Evolutionary conservation across 2,797 vertebrate genomes (phyloP), one percentile per base, ranked within the genome.

Genomic region (Potorous gilbertii): DNA sequence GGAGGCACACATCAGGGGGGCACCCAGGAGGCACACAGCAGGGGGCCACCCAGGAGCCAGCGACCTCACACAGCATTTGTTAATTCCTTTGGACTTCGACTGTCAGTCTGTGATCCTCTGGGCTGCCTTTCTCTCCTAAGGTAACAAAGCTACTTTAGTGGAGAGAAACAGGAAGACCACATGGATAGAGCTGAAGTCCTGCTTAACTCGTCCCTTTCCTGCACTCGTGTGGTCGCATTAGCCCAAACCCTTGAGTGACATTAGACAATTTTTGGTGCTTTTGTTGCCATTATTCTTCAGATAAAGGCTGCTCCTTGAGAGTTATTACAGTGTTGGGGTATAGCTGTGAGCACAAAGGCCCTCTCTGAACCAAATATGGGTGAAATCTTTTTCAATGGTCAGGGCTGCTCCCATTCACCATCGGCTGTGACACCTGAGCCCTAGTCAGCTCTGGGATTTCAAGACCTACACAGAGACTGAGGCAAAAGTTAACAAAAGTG

Each of bases 331-430:
- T 56, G 50, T 96, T 59, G 90, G 92, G 96, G 90, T 91, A 0
- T 95, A 97, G 95, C 96, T 96, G 96, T 89, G n/a, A 81, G n/a
- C 40, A 81, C 18, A 97, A 97, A 97, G 66, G 93, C 95, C 94
- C 90, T 95, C 97, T 97, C 96, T 94, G 95, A 97, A 95, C 56
- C 92, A 95, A 96, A 93, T 91, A 95, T 56, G 92, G 92, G 57
- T 95, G 95, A 97, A 96, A 90, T 96, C 93, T 96, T 97, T 74
- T 96, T 97, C 97, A 96, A 92, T 95, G 87, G 96, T 56, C 81
- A 13, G 97, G 96, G 90, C 92, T 56, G 96, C 96, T 93, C 95
- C 94, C 81, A 93, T 91, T 96, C 92, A 95, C 95, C 96, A 95
- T 95, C 96, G 96, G 96, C 94, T 62, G 93, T 16, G 4, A 74